Percentiles rank a stretch among this genome's conserved stretches.
phyloP scores from a whole-genome alignment of 2,888 invertebrate genomes.

The Ornithoptera priamus region DNA sequence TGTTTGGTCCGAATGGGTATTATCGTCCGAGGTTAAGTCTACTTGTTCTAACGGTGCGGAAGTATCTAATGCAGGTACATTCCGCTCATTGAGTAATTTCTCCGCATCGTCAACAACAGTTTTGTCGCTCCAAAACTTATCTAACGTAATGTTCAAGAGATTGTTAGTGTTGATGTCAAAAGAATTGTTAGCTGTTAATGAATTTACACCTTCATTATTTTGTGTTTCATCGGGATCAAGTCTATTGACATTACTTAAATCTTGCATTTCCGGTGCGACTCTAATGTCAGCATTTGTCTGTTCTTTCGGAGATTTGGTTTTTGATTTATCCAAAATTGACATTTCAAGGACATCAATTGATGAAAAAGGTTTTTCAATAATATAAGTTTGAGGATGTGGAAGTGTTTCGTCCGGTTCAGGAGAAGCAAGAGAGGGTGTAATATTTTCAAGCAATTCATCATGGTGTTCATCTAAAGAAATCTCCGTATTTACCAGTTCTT shows the following conservation, averaged over 20 bases:
- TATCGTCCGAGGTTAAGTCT: conserved; percentile 32
- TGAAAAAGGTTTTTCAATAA: conserved; percentile 12
- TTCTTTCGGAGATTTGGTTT: background rate
- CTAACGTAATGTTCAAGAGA: conserved; percentile 62
- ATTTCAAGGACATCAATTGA: background rate
- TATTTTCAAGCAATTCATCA: conserved; percentile 57
- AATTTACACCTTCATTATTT: conserved; percentile 25
- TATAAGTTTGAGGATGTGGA: conserved; percentile 29
- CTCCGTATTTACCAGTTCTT: conserved; percentile 55
- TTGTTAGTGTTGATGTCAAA: conserved; percentile 52
- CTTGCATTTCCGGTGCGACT: background rate
- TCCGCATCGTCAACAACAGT: conserved; percentile 81
- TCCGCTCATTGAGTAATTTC: conserved; percentile 48
- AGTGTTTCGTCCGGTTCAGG: conserved; percentile 55
- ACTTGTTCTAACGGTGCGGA: conserved; percentile 13
- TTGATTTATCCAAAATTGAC: background rate
- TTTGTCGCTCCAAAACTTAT: conserved; percentile 82
- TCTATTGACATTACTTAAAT: background rate
- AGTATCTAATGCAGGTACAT: conserved; percentile 36
- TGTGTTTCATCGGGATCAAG: background rate
- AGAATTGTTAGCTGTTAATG: conserved; percentile 50
- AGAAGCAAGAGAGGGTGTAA: conserved; percentile 59
- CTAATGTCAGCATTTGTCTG: background rate
- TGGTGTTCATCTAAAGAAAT: conserved; percentile 51
- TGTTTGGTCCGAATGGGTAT: conserved; percentile 27